Evolutionary conservation across 2,888 invertebrate species (phyloP).

Genomic region (Acronicta aceris): DNA sequence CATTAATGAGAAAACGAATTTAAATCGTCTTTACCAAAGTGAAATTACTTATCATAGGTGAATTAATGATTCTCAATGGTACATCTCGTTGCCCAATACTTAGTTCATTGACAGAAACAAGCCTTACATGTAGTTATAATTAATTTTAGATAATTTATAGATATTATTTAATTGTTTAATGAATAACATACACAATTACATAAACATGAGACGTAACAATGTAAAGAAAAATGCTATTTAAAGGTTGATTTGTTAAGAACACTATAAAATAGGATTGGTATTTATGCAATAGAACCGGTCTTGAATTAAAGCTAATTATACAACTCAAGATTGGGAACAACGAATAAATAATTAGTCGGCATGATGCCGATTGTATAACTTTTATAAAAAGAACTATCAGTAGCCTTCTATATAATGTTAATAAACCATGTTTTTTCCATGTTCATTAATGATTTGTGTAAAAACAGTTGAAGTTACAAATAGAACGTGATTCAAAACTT

Average conservation of each 20-base stretch:
- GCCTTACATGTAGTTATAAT: too few species aligned
- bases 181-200: too few species aligned
- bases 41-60: background rate
- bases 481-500: slow-evolving; percentile 32
- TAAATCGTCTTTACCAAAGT: background rate
- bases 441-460: background rate
- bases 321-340: slow-evolving; percentile 24
- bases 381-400: slow-evolving; percentile 30
- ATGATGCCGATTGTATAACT: slow-evolving; percentile 17
- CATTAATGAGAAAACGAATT: background rate
- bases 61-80: too few species aligned
- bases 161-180: too few species aligned
- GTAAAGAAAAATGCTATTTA: slow-evolving; percentile 17
- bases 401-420: slow-evolving; percentile 14
- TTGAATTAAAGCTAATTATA: slow-evolving; percentile 37
- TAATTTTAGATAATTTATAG: too few species aligned
- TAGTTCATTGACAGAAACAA: too few species aligned
- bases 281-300: slow-evolving; percentile 33
- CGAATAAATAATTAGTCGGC: slow-evolving; percentile 22
- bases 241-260: slow-evolving; percentile 10
- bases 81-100: too few species aligned
- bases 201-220: background rate
- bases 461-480: slow-evolving; percentile 1
- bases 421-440: slow-evolving; percentile 5
- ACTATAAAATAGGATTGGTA: slow-evolving; percentile 29